Evolutionary conservation across 2,113 vertebrate species (phyloP), one percentile per base, ranked within the genome.

Genomic region (Actinemys pallida): DNA sequence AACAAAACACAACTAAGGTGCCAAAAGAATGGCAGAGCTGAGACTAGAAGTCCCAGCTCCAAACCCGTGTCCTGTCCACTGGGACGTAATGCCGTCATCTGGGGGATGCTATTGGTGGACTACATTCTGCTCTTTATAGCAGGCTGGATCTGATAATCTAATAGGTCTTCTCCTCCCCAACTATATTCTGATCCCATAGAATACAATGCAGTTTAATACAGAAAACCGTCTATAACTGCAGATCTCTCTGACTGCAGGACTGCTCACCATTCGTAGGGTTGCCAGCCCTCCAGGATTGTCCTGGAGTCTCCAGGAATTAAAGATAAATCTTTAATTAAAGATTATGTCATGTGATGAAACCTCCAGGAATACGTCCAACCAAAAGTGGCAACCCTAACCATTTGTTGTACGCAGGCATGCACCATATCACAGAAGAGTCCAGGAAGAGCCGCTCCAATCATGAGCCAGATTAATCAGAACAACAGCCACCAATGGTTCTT

Each of bases 401-500:
- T 29, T 59, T 3, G 3, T 13, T 29, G 57, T 29, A 17, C 16
- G 62, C 29, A 8, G 29, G 62, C 35, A 9, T n/a, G 35, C 31
- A 69, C 62, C 7, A 8, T n/a, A 35, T 69, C 62, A 69, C 29
- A 29, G 57, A 29, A 29, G n/a, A 47, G 9, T 49, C 59, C 45
- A 85, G 59, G 29, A 65, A 14, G 6, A 85, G 69, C 47, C 25
- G 6, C 22, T 65, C 96, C 93, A 81, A 80, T 81, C 35, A 20
- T 45, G 72, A 95, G 93, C 84, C 69, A 91, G 5, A 90, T 53
- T 54, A 80, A 90, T 62, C 90, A 91, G 69, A 93, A 86, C 42
- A 94, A 52, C 81, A 90, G 81, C 81, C 88, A 65, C 54, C 65
- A 86, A 72, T 57, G 56, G 83, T 92, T 72, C 49, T 42, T 5